Percentiles rank a stretch among this genome's conserved stretches.
Conservation (phyloP, 1,140 invertebrate genomes). For the Bilobella aurantiaca region DNA sequence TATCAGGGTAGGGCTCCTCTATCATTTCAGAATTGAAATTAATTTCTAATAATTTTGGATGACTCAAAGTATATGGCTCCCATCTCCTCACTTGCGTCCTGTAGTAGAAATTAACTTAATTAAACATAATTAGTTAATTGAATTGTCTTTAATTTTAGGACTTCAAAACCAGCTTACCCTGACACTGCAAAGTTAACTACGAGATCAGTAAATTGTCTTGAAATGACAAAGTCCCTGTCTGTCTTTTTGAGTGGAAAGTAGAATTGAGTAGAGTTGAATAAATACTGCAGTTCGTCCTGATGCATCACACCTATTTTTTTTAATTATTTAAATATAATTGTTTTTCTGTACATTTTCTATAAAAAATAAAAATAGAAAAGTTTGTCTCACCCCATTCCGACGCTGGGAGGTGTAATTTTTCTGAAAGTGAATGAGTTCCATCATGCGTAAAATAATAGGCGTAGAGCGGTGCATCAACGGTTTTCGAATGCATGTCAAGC, state of each 20-base stretch:
- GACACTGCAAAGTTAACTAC: not conserved
- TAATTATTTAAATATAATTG: not conserved
- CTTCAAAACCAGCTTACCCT: not conserved
- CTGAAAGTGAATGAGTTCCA: not conserved
- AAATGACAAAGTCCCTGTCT: not conserved
- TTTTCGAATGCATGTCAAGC: not conserved
- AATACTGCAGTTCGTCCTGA: constrained; percentile 8
- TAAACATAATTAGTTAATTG: not conserved
- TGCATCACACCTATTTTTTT: constrained; percentile 6
- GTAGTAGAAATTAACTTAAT: too few species aligned
- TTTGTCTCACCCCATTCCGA: not conserved
- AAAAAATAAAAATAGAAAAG: not conserved
- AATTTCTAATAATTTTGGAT: not conserved
- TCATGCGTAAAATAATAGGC: constrained; percentile 5
- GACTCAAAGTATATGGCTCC: not conserved
- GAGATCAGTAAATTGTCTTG: constrained; percentile 3
- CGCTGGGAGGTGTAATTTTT: not conserved
- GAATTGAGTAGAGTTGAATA: not conserved
- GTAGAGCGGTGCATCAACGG: not conserved
- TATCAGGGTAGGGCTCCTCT: not conserved
- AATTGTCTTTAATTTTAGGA: not conserved
- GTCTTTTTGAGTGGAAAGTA: not conserved
- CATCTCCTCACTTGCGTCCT: not conserved
- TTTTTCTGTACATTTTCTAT: too few species aligned
- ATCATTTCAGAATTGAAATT: constrained; percentile 7